Evolutionary conservation across 2,797 vertebrate species (phyloP).

Genomic region (Leptodactylus fallax): DNA sequence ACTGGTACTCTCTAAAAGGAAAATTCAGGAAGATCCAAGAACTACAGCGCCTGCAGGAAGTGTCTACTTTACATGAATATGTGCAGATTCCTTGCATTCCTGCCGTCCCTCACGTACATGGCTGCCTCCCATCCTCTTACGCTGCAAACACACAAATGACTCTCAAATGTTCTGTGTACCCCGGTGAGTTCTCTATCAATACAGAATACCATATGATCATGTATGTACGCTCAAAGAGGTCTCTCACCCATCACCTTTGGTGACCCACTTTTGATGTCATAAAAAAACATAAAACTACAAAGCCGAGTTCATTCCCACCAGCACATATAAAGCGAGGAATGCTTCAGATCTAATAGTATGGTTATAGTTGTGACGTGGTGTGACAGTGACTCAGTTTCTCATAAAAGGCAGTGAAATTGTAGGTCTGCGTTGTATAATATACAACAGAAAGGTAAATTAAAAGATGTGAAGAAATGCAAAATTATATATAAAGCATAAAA

Average conservation of each 20-base stretch:
- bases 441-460: background rate
- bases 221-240: background rate
- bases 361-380: background rate
- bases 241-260: background rate
- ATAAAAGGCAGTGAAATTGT: background rate
- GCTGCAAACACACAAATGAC: background rate
- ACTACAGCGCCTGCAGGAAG: background rate
- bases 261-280: background rate
- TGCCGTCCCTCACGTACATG: conserved; percentile 10
- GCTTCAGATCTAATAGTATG: background rate
- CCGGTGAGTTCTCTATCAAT: background rate
- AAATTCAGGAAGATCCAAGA: background rate
- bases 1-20: background rate
- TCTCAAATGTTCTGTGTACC: background rate
- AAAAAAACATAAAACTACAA: too few relatives aligned
- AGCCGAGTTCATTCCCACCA: too few relatives aligned
- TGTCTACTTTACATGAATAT: background rate
- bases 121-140: background rate
- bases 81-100: conserved; percentile 16
- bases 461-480: background rate
- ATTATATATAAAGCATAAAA: background rate
- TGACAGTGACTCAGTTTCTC: background rate
- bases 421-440: background rate
- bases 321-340: background rate
- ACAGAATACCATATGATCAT: background rate